These are phyloP conservation scores for Castor canadensis DNA, from an alignment of 2,113 vertebrate genomes.

Conservation along the genomic window DNA sequence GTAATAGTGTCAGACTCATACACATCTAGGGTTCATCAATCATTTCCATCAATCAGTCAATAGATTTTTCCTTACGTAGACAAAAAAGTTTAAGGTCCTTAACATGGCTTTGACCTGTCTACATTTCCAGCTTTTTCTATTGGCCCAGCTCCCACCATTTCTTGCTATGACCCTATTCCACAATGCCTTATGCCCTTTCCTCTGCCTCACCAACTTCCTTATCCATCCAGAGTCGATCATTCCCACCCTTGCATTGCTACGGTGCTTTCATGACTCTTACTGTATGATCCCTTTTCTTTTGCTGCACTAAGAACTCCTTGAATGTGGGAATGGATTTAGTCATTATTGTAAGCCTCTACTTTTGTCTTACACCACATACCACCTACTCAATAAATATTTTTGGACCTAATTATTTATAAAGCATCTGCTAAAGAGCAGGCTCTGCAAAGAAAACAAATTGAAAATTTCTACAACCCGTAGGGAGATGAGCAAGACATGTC, in stretches of 20 bases:
- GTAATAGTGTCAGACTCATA: neutral
- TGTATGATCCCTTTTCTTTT: neutral
- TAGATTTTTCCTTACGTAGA: neutral
- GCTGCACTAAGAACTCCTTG: neutral
- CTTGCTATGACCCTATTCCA: neutral
- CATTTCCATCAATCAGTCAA: neutral
- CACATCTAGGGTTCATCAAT: neutral
- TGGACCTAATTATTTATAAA: neutral
- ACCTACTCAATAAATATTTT: neutral
- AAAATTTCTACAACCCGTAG: neutral
- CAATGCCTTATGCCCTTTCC: neutral
- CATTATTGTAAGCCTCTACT: neutral
- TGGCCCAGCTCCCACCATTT: fast-evolving
- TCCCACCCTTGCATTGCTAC: neutral
- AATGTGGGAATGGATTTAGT: neutral
- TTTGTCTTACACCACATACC: neutral
- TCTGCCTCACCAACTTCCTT: neutral
- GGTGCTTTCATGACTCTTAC: fast-evolving
- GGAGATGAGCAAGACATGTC: neutral
- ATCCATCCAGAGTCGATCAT: neutral
- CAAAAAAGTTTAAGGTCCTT: neutral
- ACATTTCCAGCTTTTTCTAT: neutral
- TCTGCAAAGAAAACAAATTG: neutral
- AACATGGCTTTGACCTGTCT: neutral
- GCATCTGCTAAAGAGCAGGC: neutral